Evolutionary conservation across 2,113 vertebrate genomes (phyloP), one percentile per base, ranked within the genome.

Genomic region (Coturnix japonica): DNA sequence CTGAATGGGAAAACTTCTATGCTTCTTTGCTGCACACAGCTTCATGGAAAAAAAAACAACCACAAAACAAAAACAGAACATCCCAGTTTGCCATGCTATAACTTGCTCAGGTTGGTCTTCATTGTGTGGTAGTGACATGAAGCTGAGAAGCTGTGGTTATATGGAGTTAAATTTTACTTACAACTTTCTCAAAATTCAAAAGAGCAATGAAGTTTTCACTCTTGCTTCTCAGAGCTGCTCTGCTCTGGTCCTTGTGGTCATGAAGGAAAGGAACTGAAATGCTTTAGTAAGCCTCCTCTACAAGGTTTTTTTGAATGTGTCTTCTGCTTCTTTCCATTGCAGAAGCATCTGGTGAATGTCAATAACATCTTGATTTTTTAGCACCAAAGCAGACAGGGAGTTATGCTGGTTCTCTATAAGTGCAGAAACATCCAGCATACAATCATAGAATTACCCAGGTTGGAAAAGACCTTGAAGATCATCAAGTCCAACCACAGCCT

Each of bases 131-230:
- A 47, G 26, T 69, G 17, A 51, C 37, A 5, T 56, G 54, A 69
- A 28, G 31, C 11, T 67, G 11, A 53, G 46, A 66, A 76, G 30
- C 26, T 66, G 28, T 73, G 49, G 12, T 47, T 69, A 46, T 2
- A 31, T n/a, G 39, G 56, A 66, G 6, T 20, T 54, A 21, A 73
- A 57, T 2, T 43, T 17, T n/a, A 4, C 0, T 0, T 53, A 13
- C 49, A 73, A 6, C 44, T 8, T 22, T 12, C 7, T 64, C 39
- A 51, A 73, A 73, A 39, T 61, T 80, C 39, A 46, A 49, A 51
- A 37, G 11, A 61, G 3, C 30, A 41, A 26, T 28, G 21, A 56
- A 46, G n/a, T 65, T 73, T 30, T 67, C 28, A 16, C 3, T 65
- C 7, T 33, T 57, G 4, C 5, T 25, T 15, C 41, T 75, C 26